Evolutionary conservation across 1,140 invertebrate genomes (phyloP).

Genomic region (Bombus balteatus): DNA sequence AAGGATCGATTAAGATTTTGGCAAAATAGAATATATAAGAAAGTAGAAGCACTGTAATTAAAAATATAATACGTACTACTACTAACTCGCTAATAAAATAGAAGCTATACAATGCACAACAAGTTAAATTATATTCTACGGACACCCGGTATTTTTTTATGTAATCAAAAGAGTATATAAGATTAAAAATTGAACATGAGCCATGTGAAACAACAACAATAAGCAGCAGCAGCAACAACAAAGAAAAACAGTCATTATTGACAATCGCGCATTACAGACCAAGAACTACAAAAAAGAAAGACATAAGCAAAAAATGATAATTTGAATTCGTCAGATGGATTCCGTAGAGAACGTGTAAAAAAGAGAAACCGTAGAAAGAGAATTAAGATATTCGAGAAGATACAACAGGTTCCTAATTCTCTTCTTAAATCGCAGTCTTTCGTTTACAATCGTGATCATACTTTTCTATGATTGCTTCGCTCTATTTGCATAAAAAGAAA

Average conservation of each 20-base stretch:
- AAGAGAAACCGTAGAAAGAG: background rate
- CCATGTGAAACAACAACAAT: background rate
- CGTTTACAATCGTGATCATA: background rate
- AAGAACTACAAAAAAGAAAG: conserved; percentile 4
- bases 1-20: background rate
- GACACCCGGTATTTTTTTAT: conserved; percentile 8
- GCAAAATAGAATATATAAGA: background rate
- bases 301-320: background rate
- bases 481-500: background rate
- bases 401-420: conserved; percentile 34
- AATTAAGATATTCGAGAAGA: background rate
- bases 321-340: background rate
- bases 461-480: conserved; percentile 18
- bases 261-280: conserved; percentile 40
- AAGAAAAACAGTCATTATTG: conserved; percentile 9
- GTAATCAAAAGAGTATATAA: background rate
- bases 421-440: conserved; percentile 2
- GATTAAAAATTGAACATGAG: background rate
- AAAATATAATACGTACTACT: background rate
- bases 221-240: background rate
- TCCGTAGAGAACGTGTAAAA: background rate
- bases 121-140: background rate
- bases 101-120: background rate
- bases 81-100: background rate
- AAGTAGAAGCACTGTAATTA: background rate